These are phyloP conservation scores for Pseudococcus jackbeardsleyi DNA, from an alignment of 2,888 invertebrate species.

Conservation along the genomic window DNA sequence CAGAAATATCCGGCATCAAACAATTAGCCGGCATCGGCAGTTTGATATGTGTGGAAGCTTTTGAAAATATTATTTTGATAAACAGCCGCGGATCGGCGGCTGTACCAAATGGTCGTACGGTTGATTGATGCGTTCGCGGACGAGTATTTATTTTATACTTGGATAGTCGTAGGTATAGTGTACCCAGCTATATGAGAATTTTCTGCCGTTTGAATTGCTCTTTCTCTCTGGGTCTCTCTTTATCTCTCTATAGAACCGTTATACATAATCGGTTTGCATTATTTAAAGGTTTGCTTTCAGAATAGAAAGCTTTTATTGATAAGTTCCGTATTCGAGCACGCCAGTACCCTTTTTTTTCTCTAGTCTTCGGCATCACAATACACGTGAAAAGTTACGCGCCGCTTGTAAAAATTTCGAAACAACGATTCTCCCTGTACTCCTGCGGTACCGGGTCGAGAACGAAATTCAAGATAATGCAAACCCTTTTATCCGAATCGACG, in stretches of 20 bases:
- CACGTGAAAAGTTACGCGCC: neutral
- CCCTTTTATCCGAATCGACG: conserved; percentile 49
- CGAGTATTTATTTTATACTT: conserved; percentile 49
- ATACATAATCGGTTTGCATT: conserved; percentile 54
- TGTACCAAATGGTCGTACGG: conserved; percentile 8
- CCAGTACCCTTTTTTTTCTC: neutral
- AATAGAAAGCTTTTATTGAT: conserved; percentile 46
- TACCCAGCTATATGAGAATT: conserved; percentile 9
- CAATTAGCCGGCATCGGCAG: conserved; percentile 7
- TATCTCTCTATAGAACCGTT: neutral
- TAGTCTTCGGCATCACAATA: neutral
- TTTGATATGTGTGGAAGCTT: conserved; percentile 12
- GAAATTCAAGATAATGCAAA: conserved; percentile 19
- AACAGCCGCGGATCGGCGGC: neutral
- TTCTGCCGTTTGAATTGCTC: conserved; percentile 36
- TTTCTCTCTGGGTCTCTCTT: neutral
- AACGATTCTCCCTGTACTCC: neutral
- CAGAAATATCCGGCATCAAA: conserved; percentile 2
- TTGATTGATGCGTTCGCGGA: conserved; percentile 51
- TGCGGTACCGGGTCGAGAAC: neutral
- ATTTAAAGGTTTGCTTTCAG: conserved; percentile 48
- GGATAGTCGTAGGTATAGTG: neutral
- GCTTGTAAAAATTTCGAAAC: conserved; percentile 43
- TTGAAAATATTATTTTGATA: conserved; percentile 50
- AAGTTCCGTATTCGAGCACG: conserved; percentile 30